Conservation (phyloP, 2,888 invertebrate genomes). For the Epistrophella euchroma region DNA sequence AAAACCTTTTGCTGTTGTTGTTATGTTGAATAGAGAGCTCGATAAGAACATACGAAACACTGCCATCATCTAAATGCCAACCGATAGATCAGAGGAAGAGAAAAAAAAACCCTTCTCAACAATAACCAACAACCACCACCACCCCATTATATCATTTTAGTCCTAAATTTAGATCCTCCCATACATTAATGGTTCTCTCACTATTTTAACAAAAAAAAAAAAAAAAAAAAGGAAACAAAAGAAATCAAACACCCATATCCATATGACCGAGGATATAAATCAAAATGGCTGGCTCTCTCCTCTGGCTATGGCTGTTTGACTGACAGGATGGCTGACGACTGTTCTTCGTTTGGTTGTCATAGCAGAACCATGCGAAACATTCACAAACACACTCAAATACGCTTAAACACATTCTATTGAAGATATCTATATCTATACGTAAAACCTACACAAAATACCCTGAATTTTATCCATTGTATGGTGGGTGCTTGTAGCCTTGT, state of each 20-base stretch:
- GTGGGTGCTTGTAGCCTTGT: slow-evolving; percentile 41
- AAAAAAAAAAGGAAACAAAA: slow-evolving; percentile 71
- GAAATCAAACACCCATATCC: slow-evolving; percentile 81
- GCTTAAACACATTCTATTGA: slow-evolving; percentile 31
- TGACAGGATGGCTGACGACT: slow-evolving; percentile 81
- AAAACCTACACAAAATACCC: slow-evolving; percentile 45
- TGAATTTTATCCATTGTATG: slow-evolving; percentile 62
- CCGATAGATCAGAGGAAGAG: slow-evolving; percentile 28
- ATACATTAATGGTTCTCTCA: slow-evolving; percentile 77
- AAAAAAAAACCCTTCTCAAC: slow-evolving; percentile 51
- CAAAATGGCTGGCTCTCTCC: slow-evolving; percentile 82
- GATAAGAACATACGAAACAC: slow-evolving; percentile 63
- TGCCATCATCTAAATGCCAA: slow-evolving; percentile 59
- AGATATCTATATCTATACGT: not conserved
- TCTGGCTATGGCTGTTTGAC: slow-evolving; percentile 76
- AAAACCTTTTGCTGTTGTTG: slow-evolving; percentile 32
- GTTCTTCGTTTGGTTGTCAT: slow-evolving; percentile 83
- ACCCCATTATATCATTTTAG: slow-evolving; percentile 37
- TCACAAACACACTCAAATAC: slow-evolving; percentile 48
- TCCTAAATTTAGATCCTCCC: slow-evolving; percentile 77
- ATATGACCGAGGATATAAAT: slow-evolving; percentile 83
- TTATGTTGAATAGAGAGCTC: slow-evolving; percentile 56
- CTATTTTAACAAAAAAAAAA: slow-evolving; percentile 62
- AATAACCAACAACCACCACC: slow-evolving; percentile 24
- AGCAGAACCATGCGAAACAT: slow-evolving; percentile 63